These are phyloP conservation scores for Calliphora vomitoria DNA, from an alignment of 2,888 invertebrate genomes.

Conservation along the genomic window DNA sequence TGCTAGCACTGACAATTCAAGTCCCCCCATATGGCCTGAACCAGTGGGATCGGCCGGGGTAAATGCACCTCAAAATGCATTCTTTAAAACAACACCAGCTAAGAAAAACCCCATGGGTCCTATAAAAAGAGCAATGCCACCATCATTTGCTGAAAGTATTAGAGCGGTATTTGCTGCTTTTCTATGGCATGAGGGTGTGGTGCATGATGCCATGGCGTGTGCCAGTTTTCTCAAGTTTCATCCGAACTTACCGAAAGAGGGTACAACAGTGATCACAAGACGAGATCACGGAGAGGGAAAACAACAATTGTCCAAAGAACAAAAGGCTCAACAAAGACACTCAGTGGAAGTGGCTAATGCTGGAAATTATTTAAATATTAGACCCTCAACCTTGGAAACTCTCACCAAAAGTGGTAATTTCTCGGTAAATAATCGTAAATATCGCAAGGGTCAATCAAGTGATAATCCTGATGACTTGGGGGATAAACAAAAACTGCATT, in stretches of 20 bases:
- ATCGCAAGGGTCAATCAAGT: conserved; percentile 83
- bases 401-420: conserved; percentile 92
- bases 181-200: conserved; percentile 98
- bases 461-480: conserved; percentile 74
- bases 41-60: conserved; percentile 37
- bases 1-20: conserved; percentile 80
- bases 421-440: conserved; percentile 90
- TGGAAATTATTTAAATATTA: conserved; percentile 91
- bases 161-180: conserved; percentile 98
- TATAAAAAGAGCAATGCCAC: conserved; percentile 94
- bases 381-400: conserved; percentile 91
- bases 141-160: conserved; percentile 95
- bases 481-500: conserved; percentile 82
- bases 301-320: conserved; percentile 85
- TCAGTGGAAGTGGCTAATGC: conserved; percentile 93
- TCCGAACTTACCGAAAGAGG: conserved; percentile 93
- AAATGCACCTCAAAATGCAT: conserved; percentile 56
- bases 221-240: conserved; percentile 98
- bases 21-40: conserved; percentile 78
- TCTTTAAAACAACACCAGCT: conserved; percentile 38
- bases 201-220: conserved; percentile 99
- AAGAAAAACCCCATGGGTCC: conserved; percentile 80
- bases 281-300: conserved; percentile 83
- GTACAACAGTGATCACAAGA: conserved; percentile 90
- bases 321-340: conserved; percentile 91